Base-by-base conservation (phyloP, 2,888 invertebrate species). In the Troides oblongomaculatus region DNA sequence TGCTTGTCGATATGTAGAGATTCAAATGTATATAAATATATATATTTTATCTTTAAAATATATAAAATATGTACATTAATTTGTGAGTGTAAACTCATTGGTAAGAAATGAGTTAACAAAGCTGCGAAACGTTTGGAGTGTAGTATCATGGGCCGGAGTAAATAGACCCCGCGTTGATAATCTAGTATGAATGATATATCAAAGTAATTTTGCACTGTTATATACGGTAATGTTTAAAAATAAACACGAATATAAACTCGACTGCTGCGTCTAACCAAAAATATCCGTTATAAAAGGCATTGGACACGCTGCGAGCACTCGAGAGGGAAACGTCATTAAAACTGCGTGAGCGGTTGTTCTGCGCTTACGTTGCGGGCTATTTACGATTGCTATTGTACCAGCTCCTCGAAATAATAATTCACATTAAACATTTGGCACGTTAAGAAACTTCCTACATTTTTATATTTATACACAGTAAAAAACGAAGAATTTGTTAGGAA, bases 291-390 rank as follows among this genome's bases (percentile, higher is more conserved):
- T 58, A 64, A 21, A 6, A 18, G 17, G 39, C 57, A 64, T 57
- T 64, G 30, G 64, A 64, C 39, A 57, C 64, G 64, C 53, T 39
- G 39, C 57, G 39, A n/a, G 39, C 64, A 43, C 58, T 64, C 57
- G 64, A 64, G 57, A 23, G 39, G 21, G 23, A 57, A 43, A 64
- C 58, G 39, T 43, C 58, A 58, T 64, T 58, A 58, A 57, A 36
- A 30, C 18, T 18, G 39, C 61, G 36, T 30, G 23, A 46, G 46
- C 62, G 46, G 61, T 46, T 46, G 23, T 46, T 53, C 30, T 58
- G 58, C 17, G 57, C 58, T 57, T 10, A 57, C 23, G 57, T 43
- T 39, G 43, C 53, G 53, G 53, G 17, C 39, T 64, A 64, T 64
- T 66, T 66, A 61, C 14, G 36, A 30, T 36, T 30, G 36, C 50